These are phyloP conservation scores for Eutolmus rufibarbis DNA, from an alignment of 2,888 invertebrate species.

Conservation along the genomic window DNA sequence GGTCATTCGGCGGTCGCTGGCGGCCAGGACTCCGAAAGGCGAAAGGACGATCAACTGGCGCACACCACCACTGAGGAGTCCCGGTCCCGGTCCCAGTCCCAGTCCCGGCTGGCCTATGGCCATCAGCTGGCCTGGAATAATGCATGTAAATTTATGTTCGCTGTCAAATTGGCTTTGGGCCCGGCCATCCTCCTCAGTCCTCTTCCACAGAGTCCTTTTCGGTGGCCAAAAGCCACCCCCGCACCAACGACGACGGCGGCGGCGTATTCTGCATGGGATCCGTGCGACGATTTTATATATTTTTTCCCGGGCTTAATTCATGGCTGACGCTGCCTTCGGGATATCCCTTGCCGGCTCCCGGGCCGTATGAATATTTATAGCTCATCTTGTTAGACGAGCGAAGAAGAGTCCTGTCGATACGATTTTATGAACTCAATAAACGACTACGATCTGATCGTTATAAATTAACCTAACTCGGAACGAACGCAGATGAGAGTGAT, in stretches of 20 bases:
- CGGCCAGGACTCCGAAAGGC: not conserved
- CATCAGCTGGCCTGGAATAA: slow-evolving; percentile 43
- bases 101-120: not conserved
- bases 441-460: slow-evolving; percentile 14
- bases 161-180: slow-evolving; percentile 47
- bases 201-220: not conserved
- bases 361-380: slow-evolving; percentile 41
- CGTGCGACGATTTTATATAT: not conserved
- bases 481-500: not conserved
- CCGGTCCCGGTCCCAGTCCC: not conserved
- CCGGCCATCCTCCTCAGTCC: slow-evolving; percentile 16
- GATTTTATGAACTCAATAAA: slow-evolving; percentile 38
- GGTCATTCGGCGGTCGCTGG: slow-evolving; percentile 15
- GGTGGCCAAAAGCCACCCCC: not conserved
- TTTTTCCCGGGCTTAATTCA: not conserved
- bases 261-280: not conserved
- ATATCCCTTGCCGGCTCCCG: not conserved
- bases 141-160: slow-evolving; percentile 48
- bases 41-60: not conserved
- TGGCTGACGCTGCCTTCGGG: not conserved
- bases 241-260: not conserved
- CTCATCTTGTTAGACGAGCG: slow-evolving; percentile 35
- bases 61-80: not conserved
- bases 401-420: slow-evolving; percentile 31
- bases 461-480: not conserved